Evolutionary conservation across 2,113 vertebrate species (phyloP), one percentile per base, ranked within the genome.

Genomic region (Platichthys stellatus): DNA sequence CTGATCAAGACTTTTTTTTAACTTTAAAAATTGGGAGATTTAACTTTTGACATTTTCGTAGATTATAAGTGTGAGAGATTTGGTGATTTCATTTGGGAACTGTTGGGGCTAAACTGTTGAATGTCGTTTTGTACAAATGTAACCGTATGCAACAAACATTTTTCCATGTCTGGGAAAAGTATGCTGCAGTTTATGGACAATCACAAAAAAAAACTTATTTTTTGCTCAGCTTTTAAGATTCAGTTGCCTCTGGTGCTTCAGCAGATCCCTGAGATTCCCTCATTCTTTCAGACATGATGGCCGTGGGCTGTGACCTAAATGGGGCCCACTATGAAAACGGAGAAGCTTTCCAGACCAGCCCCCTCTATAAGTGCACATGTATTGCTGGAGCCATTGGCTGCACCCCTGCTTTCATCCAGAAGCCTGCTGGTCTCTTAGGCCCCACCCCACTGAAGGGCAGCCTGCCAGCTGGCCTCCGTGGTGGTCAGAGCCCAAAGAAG

Each of bases 221-320:
- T 8, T 38, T 38, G 26, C 4, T 38, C 35, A 38, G 35, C 35
- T 38, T 38, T 38, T 38, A 10, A 38, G 35, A 6, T 51, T 13
- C 13, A 20, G 17, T 20, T 20, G 7, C 35, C 58, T 47, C 49
- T 6, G 18, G 7, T 51, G 43, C 43, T 15, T 12, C 49, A 51
- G 15, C 49, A 18, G 18, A 20, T 54, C 11, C 20, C 51, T 54
- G 18, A 54, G 6, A 54, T 21, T 24, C 40, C 24, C 20, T 70
- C 23, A 0, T 75, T 62, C 75, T 91, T 90, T 59, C 90, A 99
- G 98, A 97, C 88, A 91, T 97, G 84, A 83, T 97, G 90, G 97
- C 95, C 20, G 96, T 99, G 78, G 98, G 97, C 78, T 99, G 98
- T 69, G 97, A 98, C 85, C 89, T 98, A 84, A 98, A 95, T 66